Evolutionary conservation across 2,888 invertebrate genomes (phyloP).

Genomic region (Microctonus aethiopoides): DNA sequence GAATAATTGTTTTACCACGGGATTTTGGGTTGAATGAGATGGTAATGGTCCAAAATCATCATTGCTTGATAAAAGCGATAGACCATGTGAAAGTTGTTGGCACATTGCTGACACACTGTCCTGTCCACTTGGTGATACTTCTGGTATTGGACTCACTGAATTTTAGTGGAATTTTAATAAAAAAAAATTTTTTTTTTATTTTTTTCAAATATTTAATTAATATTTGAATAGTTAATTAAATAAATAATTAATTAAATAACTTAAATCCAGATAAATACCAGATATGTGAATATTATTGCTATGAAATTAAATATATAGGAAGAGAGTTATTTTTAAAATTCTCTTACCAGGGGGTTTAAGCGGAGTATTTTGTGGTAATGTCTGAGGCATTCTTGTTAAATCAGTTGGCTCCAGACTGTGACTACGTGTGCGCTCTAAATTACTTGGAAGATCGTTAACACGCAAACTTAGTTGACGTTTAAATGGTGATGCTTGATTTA

Average conservation of each 20-base stretch:
- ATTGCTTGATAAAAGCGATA: slow-evolving; percentile 77
- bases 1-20: slow-evolving; percentile 59
- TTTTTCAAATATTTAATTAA: too few species aligned
- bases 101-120: slow-evolving; percentile 82
- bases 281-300: too few species aligned
- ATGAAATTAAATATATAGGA: too few species aligned
- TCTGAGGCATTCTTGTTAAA: slow-evolving; percentile 63
- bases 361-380: slow-evolving; percentile 62
- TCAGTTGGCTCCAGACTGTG: slow-evolving; percentile 68
- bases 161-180: neutral
- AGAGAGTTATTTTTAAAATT: too few species aligned
- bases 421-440: slow-evolving; percentile 80
- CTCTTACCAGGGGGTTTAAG: slow-evolving; percentile 68
- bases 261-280: too few species aligned
- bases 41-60: slow-evolving; percentile 67
- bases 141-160: slow-evolving; percentile 82
- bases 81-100: slow-evolving; percentile 80
- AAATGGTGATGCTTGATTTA: slow-evolving; percentile 88
- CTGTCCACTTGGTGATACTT: slow-evolving; percentile 77
- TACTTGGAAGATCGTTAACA: slow-evolving; percentile 95
- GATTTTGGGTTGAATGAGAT: slow-evolving; percentile 48
- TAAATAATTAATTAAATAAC: neutral
- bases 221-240: neutral
- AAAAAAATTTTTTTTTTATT: neutral
- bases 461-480: slow-evolving; percentile 96